phyloP scores from a whole-genome alignment of 2,888 invertebrate species.

The Polyommatus icarus region DNA sequence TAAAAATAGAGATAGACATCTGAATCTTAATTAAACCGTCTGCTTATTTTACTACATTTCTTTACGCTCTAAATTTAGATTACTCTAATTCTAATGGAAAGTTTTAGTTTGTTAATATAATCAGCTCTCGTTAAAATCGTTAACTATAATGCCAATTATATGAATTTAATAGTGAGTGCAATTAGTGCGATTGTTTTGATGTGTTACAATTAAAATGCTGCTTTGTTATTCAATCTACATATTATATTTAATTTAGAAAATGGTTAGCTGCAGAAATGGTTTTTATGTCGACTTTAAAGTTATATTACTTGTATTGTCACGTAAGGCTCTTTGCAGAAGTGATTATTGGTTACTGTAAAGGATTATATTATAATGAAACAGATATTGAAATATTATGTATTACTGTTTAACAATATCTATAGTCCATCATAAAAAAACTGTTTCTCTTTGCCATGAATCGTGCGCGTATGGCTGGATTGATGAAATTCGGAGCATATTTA shows the following conservation, averaged over 20 bases:
- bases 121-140: conserved; percentile 10
- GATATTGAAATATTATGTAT: no score
- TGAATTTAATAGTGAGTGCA: neutral
- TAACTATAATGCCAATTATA: conserved; percentile 11
- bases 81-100: neutral
- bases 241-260: neutral
- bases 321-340: no score
- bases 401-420: no score
- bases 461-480: no score
- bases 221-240: neutral
- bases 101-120: conserved; percentile 15
- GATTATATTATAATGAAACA: no score
- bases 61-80: conserved; percentile 5
- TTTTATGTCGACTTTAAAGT: no score
- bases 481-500: no score
- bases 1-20: neutral
- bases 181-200: neutral
- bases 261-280: neutral
- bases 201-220: neutral
- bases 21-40: neutral
- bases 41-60: neutral
- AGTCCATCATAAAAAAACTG: no score
- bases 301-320: no score
- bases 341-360: no score
- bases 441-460: no score